Conservation (phyloP, 2,113 vertebrate species). For the Peromyscus polionotus region DNA sequence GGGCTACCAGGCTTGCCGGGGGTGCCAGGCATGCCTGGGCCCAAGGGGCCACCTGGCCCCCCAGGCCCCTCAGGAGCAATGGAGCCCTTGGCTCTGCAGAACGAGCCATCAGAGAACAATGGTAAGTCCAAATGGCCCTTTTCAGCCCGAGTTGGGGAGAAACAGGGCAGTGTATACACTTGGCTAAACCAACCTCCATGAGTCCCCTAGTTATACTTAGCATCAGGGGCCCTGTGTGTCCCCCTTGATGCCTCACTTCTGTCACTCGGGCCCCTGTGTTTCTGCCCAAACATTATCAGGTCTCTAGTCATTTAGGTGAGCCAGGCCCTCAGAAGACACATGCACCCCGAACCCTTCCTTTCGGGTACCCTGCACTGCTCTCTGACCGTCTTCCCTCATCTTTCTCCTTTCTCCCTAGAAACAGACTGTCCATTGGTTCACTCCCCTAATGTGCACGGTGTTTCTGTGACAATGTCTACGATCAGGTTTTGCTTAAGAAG, state of each 20-base stretch:
- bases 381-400: neutral
- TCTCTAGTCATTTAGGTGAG: neutral
- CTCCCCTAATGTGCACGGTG: neutral
- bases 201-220: neutral
- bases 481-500: neutral
- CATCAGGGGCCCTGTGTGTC: neutral
- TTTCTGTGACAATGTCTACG: neutral
- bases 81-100: slow-evolving; percentile 88
- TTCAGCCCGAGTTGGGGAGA: fast-evolving
- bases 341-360: neutral
- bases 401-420: neutral
- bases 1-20: slow-evolving; percentile 92
- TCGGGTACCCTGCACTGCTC: neutral
- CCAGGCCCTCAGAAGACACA: neutral
- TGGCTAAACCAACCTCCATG: neutral
- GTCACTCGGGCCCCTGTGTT: neutral
- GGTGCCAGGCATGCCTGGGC: slow-evolving; percentile 91
- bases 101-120: slow-evolving; percentile 86
- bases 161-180: neutral
- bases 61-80: slow-evolving; percentile 84
- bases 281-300: neutral
- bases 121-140: slow-evolving; percentile 81
- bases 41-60: slow-evolving; percentile 89
- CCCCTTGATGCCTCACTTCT: neutral
- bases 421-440: neutral